phyloP scores from a whole-genome alignment of 1,140 invertebrate genomes.

The Campoletis sonorensis region DNA sequence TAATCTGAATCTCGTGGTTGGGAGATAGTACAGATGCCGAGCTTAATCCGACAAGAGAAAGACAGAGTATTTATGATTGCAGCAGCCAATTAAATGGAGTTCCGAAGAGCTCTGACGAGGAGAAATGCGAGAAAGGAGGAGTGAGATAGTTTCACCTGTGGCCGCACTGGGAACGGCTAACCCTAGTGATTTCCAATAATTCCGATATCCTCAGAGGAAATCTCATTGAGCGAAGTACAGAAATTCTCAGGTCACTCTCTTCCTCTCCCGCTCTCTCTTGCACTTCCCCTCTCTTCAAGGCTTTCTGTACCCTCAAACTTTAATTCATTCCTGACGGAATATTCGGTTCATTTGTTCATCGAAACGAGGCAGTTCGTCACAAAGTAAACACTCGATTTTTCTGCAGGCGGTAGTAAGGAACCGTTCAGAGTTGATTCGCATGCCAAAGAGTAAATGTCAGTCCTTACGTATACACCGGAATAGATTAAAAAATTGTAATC shows the following conservation, averaged over 20 bases:
- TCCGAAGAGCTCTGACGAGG: not conserved
- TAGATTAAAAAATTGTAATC: too few relatives aligned
- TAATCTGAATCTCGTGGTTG: not conserved
- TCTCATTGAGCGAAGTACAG: conserved; percentile 37
- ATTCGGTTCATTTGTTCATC: too few relatives aligned
- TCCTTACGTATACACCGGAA: too few relatives aligned
- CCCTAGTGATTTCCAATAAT: conserved; percentile 61
- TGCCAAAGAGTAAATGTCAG: too few relatives aligned
- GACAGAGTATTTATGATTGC: conserved; percentile 14
- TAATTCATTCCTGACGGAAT: too few relatives aligned
- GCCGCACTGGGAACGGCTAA: conserved; percentile 10
- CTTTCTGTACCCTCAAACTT: not conserved
- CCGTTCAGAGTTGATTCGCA: too few relatives aligned
- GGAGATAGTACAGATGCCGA: not conserved
- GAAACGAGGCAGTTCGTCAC: too few relatives aligned
- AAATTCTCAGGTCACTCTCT: conserved; percentile 6
- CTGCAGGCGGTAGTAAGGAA: too few relatives aligned
- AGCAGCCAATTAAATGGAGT: conserved; percentile 54
- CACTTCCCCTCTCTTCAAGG: too few relatives aligned
- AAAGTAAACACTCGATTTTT: too few relatives aligned
- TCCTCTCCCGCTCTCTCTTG: not conserved
- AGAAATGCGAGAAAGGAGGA: not conserved
- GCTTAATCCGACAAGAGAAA: not conserved
- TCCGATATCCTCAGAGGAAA: conserved; percentile 56
- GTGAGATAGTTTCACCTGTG: conserved; percentile 11